phyloP scores from a whole-genome alignment of 2,888 invertebrate species.

The Allophyes oxyacanthae region DNA sequence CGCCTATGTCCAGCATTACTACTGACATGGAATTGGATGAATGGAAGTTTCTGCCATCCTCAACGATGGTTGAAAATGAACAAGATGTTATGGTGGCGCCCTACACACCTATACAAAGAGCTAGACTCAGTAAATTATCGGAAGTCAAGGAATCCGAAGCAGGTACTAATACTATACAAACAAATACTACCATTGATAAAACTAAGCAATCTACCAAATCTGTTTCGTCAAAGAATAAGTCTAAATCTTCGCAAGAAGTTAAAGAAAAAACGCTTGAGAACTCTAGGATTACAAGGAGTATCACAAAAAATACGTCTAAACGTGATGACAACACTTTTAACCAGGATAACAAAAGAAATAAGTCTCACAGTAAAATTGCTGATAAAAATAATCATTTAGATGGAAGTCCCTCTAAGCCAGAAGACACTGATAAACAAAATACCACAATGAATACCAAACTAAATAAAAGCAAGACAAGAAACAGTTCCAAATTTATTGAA shows the following conservation, averaged over 20 bases:
- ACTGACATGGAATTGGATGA: conserved; percentile 81
- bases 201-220: conserved; percentile 61
- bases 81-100: conserved; percentile 62
- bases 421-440: not conserved
- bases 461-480: conserved; percentile 17
- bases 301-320: conserved; percentile 36
- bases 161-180: conserved; percentile 39
- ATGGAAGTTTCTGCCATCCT: conserved; percentile 81
- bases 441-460: conserved; percentile 12
- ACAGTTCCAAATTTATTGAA: conserved; percentile 16
- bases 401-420: conserved; percentile 2
- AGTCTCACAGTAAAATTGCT: conserved; percentile 12
- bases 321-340: conserved; percentile 23
- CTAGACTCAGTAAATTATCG: conserved; percentile 66
- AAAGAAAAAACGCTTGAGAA: conserved; percentile 29
- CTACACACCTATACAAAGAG: conserved; percentile 67
- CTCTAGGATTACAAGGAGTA: conserved; percentile 45
- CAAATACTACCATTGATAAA: conserved; percentile 44
- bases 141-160: conserved; percentile 63
- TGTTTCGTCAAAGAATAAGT: conserved; percentile 54
- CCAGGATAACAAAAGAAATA: conserved; percentile 11
- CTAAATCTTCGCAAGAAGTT: conserved; percentile 37
- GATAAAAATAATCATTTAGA: conserved; percentile 12
- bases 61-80: conserved; percentile 82
- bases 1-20: conserved; percentile 70